Evolutionary conservation across 2,797 vertebrate species (phyloP), one percentile per base, ranked within the genome.

Genomic region (Dendrocincla fuliginosa): DNA sequence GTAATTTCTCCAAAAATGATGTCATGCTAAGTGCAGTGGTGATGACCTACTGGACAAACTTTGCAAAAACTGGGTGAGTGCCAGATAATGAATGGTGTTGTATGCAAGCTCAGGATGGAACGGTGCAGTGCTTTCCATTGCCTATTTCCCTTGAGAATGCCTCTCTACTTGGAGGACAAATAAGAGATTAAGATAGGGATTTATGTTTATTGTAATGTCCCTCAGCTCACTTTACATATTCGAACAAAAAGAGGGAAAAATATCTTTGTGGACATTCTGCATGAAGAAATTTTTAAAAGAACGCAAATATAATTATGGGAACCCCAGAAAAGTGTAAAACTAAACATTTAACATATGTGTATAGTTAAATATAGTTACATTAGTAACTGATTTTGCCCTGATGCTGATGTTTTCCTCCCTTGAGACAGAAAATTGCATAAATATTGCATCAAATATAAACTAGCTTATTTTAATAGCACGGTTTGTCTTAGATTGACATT

Each of bases 21-120:
- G 99, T 99, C 96, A 99, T 99, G 99, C 98, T 99, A 83, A 99
- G 99, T 59, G 99, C 99, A 1, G 99, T 99, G 64, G 99, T 99
- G 95, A 99, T 99, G 99, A 99, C 99, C 2, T 99, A 99, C 97
- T 99, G 99, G 99, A 99, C 99, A 59, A 99, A 99, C 97, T 99
- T 99, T 93, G 99, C 99, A 93, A 99, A 99, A 97, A 99, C 99
- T 33, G 99, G 99, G 99, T 99, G 98, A 96, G 98, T 98, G 86
- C 6, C 32, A n/a, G n/a, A 35, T 27, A 85, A 70, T 6, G 22
- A 83, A 61, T 71, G 32, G 47, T 39, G 13, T 83, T 76, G 23
- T 53, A 7, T 67, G 20, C 20, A 76, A 65, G 70, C 32, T 85
- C 28, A 12, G 44, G 28, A 30, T 49, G 22, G 56, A 74, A 52